Evolutionary conservation across 2,113 vertebrate species (phyloP).

Genomic region (Polypterus senegalus): DNA sequence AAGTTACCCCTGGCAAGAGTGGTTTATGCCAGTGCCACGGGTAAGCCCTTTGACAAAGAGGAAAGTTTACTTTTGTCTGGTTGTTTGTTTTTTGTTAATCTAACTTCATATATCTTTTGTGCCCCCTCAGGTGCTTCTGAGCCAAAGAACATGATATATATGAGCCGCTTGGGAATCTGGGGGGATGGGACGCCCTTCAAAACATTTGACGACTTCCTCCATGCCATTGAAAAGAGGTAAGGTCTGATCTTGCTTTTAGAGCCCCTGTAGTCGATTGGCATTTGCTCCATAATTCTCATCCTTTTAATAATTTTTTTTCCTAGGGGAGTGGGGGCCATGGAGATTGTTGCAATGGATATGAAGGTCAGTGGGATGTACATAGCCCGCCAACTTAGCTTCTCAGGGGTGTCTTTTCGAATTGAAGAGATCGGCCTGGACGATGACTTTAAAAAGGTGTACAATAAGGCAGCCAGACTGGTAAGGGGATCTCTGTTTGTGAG

Average conservation of each 20-base stretch:
- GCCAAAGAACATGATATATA: conserved; percentile 99
- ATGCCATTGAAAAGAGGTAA: conserved; percentile 90
- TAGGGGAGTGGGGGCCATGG: conserved; percentile 95
- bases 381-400: conserved; percentile 93
- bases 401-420: conserved; percentile 85
- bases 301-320: conserved; percentile 3
- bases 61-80: background rate
- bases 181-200: conserved; percentile 89
- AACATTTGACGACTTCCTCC: conserved; percentile 87
- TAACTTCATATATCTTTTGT: background rate
- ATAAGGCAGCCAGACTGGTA: conserved; percentile 90
- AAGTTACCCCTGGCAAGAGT: conserved; percentile 85
- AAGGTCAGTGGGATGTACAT: conserved; percentile 99
- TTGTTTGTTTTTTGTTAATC: background rate
- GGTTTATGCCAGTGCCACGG: conserved; percentile 95
- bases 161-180: conserved; percentile 97
- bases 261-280: background rate
- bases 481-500: conserved; percentile 19
- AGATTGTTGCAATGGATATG: conserved; percentile 98
- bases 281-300: fast-evolving
- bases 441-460: conserved; percentile 75
- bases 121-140: conserved; percentile 80
- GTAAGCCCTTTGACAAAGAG: conserved; percentile 28
- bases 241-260: conserved; percentile 9
- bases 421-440: conserved; percentile 82